Conservation (phyloP, 2,113 vertebrate species). For the Orientallactaga bullata region DNA sequence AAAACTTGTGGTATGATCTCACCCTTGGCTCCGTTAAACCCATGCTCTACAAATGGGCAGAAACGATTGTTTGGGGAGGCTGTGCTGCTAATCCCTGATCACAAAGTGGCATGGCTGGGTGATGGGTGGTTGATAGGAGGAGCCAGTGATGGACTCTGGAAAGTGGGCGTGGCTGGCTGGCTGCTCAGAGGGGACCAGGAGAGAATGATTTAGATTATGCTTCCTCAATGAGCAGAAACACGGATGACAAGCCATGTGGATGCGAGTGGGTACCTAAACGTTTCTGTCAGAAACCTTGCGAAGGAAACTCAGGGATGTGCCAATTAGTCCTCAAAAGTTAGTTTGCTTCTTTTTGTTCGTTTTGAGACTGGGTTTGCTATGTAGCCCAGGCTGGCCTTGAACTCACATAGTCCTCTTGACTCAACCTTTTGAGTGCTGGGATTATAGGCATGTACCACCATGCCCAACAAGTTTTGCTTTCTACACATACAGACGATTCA, state of each 20-base stretch:
- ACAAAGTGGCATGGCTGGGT: neutral
- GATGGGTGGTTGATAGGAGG: neutral
- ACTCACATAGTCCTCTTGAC: neutral
- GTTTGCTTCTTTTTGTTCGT: too few relatives aligned
- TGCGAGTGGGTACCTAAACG: neutral
- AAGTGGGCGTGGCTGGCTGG: neutral
- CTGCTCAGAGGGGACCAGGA: neutral
- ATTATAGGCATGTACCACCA: neutral
- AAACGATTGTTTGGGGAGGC: neutral
- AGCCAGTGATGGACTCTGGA: neutral
- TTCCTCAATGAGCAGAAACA: neutral
- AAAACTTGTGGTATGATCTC: neutral
- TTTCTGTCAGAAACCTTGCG: neutral
- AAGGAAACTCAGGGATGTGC: neutral
- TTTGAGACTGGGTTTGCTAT: neutral
- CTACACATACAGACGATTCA: neutral
- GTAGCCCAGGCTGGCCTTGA: neutral
- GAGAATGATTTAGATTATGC: neutral
- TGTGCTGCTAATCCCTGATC: neutral
- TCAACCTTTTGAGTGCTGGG: neutral
- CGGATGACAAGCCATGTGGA: neutral
- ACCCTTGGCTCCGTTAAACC: slow-evolving; percentile 49
- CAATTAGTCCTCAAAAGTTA: neutral
- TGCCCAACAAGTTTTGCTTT: neutral
- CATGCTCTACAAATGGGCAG: slow-evolving; percentile 11